Conservation (phyloP, 2,113 vertebrate genomes). For the Balaeniceps rex region DNA sequence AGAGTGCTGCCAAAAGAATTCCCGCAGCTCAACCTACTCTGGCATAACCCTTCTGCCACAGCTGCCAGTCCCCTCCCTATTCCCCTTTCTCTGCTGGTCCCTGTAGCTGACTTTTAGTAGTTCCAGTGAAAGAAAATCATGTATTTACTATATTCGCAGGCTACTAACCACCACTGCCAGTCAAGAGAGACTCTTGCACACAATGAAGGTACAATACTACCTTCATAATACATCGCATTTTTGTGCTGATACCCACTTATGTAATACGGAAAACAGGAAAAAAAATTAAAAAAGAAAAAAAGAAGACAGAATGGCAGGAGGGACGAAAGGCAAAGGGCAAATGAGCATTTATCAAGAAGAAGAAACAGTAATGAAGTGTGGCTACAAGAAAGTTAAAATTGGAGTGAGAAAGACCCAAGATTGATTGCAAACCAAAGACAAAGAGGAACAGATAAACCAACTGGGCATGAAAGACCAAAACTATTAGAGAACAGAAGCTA, state of each 20-base stretch:
- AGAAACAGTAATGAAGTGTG: not conserved
- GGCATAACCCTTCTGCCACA: not conserved
- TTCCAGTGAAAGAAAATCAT: not conserved
- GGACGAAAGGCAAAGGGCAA: not conserved
- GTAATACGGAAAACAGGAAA: not conserved
- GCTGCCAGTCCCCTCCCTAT: accelerated
- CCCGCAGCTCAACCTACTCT: not conserved
- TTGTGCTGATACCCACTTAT: not conserved
- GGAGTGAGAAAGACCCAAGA: not conserved
- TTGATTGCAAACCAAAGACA: not conserved
- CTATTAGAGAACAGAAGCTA: not conserved
- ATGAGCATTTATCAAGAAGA: not conserved
- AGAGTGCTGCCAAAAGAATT: not conserved
- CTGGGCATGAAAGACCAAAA: not conserved
- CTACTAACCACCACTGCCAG: not conserved
- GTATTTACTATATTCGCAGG: not conserved
- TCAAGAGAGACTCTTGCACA: not conserved
- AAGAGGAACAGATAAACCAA: not conserved
- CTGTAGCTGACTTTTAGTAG: not conserved
- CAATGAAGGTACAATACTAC: not conserved
- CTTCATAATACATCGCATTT: not conserved
- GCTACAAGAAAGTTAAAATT: not conserved
- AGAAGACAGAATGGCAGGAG: accelerated
- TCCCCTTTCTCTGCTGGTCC: not conserved
- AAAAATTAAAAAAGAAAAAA: not conserved